phyloP scores from a whole-genome alignment of 2,888 invertebrate species.

The Allolobophora icterica region DNA sequence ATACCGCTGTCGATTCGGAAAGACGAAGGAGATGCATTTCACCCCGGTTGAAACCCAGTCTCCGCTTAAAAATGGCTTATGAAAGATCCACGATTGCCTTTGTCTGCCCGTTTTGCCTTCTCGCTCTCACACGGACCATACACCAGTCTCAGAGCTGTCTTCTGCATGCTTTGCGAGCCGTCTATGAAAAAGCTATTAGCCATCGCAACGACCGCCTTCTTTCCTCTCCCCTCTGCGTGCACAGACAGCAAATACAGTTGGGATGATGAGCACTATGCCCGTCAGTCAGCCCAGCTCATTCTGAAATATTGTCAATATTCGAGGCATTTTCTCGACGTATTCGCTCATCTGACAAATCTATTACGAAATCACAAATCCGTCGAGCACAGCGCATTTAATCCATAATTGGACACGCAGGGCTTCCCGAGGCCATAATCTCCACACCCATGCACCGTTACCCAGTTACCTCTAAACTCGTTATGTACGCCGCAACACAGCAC shows the following conservation, averaged over 20 bases:
- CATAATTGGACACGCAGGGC: constrained; percentile 28
- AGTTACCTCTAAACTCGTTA: constrained; percentile 12
- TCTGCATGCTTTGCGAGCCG: neutral
- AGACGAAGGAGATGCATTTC: neutral
- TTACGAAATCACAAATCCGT: constrained; percentile 26
- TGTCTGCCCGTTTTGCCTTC: neutral
- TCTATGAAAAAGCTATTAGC: constrained; percentile 17
- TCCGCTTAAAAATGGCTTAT: neutral
- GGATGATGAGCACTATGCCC: neutral
- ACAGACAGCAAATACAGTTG: neutral
- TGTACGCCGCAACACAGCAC: neutral
- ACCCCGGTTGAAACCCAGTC: neutral
- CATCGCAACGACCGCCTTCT: neutral
- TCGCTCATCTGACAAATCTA: constrained; percentile 25
- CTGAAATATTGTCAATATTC: constrained; percentile 29
- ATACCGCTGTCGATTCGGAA: neutral
- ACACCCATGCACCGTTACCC: neutral
- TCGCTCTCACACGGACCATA: neutral
- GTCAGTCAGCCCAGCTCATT: neutral
- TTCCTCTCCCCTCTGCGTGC: too few relatives aligned
- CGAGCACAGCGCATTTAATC: constrained; percentile 27
- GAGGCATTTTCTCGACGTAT: constrained; percentile 9
- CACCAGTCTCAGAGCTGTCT: neutral
- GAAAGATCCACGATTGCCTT: neutral
- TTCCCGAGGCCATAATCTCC: constrained; percentile 19